phyloP scores from a whole-genome alignment of 1,140 invertebrate species.

The Anastatus disparis region DNA sequence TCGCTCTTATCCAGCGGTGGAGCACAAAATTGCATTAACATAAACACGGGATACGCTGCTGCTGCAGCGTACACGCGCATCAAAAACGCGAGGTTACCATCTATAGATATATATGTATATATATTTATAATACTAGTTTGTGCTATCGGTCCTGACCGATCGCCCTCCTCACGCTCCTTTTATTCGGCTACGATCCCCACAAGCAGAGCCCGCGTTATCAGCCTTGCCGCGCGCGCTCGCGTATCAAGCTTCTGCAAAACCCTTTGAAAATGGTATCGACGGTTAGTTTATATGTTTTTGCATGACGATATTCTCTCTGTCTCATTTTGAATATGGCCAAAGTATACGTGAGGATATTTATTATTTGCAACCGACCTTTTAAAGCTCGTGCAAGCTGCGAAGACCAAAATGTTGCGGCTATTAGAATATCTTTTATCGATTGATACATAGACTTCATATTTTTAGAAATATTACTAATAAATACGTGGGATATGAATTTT shows the following conservation, averaged over 20 bases:
- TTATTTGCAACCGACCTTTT: not conserved
- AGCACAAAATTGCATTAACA: slow-evolving; percentile 61
- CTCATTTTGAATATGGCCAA: not conserved
- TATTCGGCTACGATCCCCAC: slow-evolving; percentile 31
- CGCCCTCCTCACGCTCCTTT: slow-evolving; percentile 25
- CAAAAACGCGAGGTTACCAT: slow-evolving; percentile 44
- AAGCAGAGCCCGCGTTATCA: slow-evolving; percentile 5
- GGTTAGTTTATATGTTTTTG: not conserved
- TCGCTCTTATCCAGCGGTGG: not conserved
- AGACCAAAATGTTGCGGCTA: too few species aligned
- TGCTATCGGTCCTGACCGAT: slow-evolving; percentile 40
- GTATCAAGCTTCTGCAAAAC: slow-evolving; percentile 16
- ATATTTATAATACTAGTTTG: not conserved
- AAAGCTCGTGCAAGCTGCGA: too few species aligned
- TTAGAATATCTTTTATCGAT: too few species aligned
- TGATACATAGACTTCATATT: too few species aligned
- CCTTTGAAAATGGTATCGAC: not conserved
- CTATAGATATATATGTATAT: too few species aligned
- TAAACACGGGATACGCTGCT: slow-evolving; percentile 49
- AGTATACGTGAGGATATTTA: not conserved
- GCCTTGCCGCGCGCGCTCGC: not conserved
- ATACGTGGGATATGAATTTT: too few species aligned
- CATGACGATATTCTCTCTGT: not conserved
- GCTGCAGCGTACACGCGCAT: slow-evolving; percentile 37
- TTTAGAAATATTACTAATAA: too few species aligned